A percentile compares a stretch with the other conserved stretches of the same genome.
phyloP scores from a whole-genome alignment of 1,140 invertebrate genomes.

The Homarus americanus region DNA sequence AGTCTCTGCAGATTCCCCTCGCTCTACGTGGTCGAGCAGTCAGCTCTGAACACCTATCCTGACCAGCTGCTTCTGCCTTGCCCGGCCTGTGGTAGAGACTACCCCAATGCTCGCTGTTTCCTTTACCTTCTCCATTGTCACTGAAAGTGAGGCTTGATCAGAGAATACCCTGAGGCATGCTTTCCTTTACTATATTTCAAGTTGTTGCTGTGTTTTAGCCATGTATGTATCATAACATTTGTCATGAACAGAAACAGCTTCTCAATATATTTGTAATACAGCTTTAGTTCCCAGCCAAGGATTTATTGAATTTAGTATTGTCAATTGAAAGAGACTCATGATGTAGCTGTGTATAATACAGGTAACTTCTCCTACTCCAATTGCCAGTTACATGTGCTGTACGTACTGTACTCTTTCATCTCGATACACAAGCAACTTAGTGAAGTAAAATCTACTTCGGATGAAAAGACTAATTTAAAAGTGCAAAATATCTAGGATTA shows the following conservation, averaged over 20 bases:
- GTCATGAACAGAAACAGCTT: not conserved
- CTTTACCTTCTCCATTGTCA: slow-evolving; percentile 6
- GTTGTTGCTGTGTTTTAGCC: not conserved
- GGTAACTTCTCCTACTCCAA: not conserved
- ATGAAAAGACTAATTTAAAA: not conserved
- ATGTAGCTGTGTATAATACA: not conserved
- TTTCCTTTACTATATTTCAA: not conserved
- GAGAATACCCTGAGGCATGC: not conserved
- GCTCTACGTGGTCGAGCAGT: slow-evolving; percentile 65
- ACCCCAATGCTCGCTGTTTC: slow-evolving; percentile 2
- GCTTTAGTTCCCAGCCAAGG: not conserved
- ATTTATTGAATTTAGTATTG: not conserved
- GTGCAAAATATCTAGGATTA: no score
- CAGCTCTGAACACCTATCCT: slow-evolving; percentile 60
- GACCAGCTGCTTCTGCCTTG: slow-evolving; percentile 62
- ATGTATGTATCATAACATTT: slow-evolving; percentile 13
- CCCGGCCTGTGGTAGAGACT: slow-evolving; percentile 27
- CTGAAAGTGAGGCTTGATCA: slow-evolving; percentile 18
- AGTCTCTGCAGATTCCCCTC: slow-evolving; percentile 51
- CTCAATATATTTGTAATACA: slow-evolving; percentile 7
- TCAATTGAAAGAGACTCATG: not conserved
- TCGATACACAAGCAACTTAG: not conserved
- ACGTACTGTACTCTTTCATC: not conserved
- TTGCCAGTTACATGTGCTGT: not conserved
- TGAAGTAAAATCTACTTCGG: no score